phyloP scores from a whole-genome alignment of 2,888 invertebrate species.

The Matsumyia berberina region DNA sequence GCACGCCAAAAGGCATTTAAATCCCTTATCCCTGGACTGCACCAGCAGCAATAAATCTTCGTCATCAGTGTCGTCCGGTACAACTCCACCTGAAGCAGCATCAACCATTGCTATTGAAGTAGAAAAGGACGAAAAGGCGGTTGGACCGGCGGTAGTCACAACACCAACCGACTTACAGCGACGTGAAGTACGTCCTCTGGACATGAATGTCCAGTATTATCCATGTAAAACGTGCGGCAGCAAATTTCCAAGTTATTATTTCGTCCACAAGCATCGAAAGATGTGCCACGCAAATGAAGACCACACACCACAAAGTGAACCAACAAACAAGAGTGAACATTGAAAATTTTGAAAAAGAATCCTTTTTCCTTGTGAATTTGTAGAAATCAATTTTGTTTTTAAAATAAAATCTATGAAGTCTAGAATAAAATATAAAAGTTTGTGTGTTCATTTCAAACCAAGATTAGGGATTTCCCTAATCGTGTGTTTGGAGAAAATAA shows the following conservation, averaged over 20 bases:
- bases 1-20: constrained; percentile 88
- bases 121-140: constrained; percentile 43
- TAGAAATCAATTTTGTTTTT: constrained; percentile 8
- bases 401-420: constrained; percentile 27
- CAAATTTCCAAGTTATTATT: constrained; percentile 96
- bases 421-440: background rate
- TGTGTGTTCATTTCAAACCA: background rate
- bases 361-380: constrained; percentile 16
- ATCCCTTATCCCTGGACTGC: constrained; percentile 86
- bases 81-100: constrained; percentile 20
- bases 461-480: background rate
- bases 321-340: constrained; percentile 64
- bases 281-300: constrained; percentile 89
- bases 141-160: constrained; percentile 66
- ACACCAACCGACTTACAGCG: constrained; percentile 81
- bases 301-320: constrained; percentile 68
- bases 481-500: background rate
- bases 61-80: constrained; percentile 52
- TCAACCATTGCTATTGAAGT: constrained; percentile 23
- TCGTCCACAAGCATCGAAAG: constrained; percentile 96
- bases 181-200: constrained; percentile 88
- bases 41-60: constrained; percentile 64
- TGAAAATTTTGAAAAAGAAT: constrained; percentile 28
- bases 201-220: constrained; percentile 94
- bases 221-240: constrained; percentile 96